A percentile compares a stretch with the other conserved stretches of the same genome.
These are phyloP conservation scores for Mantis religiosa DNA, from an alignment of 2,888 invertebrate genomes.

Conservation along the genomic window DNA sequence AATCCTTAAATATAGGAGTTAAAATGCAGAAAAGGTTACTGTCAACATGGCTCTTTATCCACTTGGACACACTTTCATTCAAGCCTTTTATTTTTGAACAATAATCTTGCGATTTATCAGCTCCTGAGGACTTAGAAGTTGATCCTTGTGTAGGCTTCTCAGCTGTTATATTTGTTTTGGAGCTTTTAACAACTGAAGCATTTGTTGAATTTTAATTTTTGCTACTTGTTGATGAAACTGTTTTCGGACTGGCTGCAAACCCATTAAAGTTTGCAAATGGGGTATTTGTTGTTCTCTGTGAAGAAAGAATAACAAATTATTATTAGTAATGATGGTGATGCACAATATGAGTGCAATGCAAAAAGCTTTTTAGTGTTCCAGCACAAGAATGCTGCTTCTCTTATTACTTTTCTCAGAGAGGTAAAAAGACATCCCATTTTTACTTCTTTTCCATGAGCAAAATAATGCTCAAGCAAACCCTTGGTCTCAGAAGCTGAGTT, in stretches of 20 bases:
- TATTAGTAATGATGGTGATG: background rate
- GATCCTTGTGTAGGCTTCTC: background rate
- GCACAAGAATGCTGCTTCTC: too few species aligned
- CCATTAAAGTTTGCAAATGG: slow-evolving; percentile 57
- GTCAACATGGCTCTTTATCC: slow-evolving; percentile 82
- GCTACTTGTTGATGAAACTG: slow-evolving; percentile 36
- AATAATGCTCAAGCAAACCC: too few species aligned
- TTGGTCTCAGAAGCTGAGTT: too few species aligned
- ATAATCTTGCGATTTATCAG: slow-evolving; percentile 44
- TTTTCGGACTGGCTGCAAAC: slow-evolving; percentile 51
- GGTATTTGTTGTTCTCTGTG: slow-evolving; percentile 49
- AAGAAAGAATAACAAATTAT: background rate
- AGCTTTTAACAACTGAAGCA: slow-evolving; percentile 34
- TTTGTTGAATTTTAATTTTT: slow-evolving; percentile 38
- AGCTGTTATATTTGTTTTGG: background rate
- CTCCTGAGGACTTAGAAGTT: background rate
- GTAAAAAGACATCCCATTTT: too few species aligned
- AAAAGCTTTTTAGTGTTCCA: too few species aligned
- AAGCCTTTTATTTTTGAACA: slow-evolving; percentile 70
- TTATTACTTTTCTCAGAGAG: too few species aligned
- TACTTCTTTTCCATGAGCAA: too few species aligned
- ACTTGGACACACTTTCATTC: slow-evolving; percentile 75
- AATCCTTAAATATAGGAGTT: slow-evolving; percentile 82
- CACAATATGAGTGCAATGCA: background rate
- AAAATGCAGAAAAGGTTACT: slow-evolving; percentile 79